phyloP scores from a whole-genome alignment of 2,888 invertebrate genomes.

The Meta bourneti region DNA sequence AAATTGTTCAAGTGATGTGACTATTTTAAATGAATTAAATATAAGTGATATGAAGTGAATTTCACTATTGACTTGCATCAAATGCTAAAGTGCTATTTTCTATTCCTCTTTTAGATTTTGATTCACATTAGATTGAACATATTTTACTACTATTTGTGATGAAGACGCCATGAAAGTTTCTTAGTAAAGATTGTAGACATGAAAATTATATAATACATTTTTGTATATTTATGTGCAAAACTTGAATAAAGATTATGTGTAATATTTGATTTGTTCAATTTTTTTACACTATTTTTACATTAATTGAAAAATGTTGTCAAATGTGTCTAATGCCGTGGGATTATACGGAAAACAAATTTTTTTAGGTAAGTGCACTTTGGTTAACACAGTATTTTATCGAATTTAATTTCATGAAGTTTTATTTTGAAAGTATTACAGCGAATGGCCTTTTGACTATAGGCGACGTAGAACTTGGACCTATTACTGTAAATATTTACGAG shows the following conservation, averaged over 20 bases:
- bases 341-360: too few relatives aligned
- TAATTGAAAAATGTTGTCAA: not conserved
- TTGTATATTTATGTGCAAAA: constrained; percentile 48
- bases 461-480: too few relatives aligned
- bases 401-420: too few relatives aligned
- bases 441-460: too few relatives aligned
- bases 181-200: not conserved
- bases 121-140: constrained; percentile 44
- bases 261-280: not conserved
- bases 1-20: constrained; percentile 29
- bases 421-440: too few relatives aligned
- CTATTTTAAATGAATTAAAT: constrained; percentile 46
- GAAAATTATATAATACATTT: constrained; percentile 9
- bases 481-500: too few relatives aligned
- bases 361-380: too few relatives aligned
- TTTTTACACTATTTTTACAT: not conserved
- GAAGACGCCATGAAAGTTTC: constrained; percentile 32
- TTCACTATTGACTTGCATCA: constrained; percentile 30
- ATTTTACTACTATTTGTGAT: constrained; percentile 51
- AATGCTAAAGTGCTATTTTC: constrained; percentile 52
- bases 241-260: constrained; percentile 21
- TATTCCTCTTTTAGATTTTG: constrained; percentile 45
- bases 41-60: constrained; percentile 46
- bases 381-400: too few relatives aligned
- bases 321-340: too few relatives aligned